Conservation (phyloP, 92 coral and sea anemone genomes). For the Epizoanthus ramosus region DNA sequence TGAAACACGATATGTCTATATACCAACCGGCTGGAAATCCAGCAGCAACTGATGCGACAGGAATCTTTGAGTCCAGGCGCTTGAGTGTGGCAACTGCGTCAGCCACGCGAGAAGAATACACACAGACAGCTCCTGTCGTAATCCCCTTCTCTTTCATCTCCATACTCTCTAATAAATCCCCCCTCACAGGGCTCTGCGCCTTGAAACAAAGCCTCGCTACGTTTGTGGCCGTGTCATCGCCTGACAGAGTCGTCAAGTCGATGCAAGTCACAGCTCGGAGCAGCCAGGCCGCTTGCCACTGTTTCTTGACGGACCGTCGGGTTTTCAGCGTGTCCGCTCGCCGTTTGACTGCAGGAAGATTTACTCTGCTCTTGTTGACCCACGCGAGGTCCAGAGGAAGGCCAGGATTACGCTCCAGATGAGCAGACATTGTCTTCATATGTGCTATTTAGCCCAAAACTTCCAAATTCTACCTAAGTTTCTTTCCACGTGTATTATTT, state of each 20-base stretch:
- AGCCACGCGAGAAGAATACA: conserved; percentile 84
- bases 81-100: conserved; percentile 89
- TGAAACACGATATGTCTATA: no score
- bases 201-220: conserved; percentile 96
- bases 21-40: conserved; percentile 95
- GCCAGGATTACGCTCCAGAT: conserved; percentile 88
- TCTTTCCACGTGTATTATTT: conserved; percentile 23
- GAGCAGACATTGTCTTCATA: conserved; percentile 69
- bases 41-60: conserved; percentile 97
- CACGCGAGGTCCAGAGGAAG: conserved; percentile 76
- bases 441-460: neutral
- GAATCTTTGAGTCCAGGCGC: conserved; percentile 74
- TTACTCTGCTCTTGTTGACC: conserved; percentile 79
- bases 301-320: conserved; percentile 95
- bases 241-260: conserved; percentile 91
- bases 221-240: conserved; percentile 91
- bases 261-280: conserved; percentile 95
- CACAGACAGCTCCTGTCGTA: conserved; percentile 97
- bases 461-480: no score
- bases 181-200: conserved; percentile 91
- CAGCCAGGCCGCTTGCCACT: conserved; percentile 99
- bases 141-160: conserved; percentile 77
- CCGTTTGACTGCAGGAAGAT: conserved; percentile 93
- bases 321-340: conserved; percentile 95
- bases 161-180: conserved; percentile 81